Conservation (phyloP, 2,888 invertebrate genomes). For the Halictus ligatus region DNA sequence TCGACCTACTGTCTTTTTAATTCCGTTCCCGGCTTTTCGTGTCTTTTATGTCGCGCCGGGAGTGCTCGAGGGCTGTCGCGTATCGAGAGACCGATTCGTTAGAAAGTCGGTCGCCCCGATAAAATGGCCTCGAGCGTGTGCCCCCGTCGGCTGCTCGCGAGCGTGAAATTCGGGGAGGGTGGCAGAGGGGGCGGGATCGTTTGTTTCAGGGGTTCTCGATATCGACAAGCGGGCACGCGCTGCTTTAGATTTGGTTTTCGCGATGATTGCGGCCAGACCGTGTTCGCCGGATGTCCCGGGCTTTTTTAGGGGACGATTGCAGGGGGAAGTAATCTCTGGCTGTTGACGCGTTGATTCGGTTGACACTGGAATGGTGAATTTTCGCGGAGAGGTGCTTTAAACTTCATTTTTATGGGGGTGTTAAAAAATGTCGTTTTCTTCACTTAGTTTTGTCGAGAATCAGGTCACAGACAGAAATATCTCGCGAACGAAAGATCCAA, state of each 20-base stretch:
- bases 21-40: slow-evolving; percentile 51
- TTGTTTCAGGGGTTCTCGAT: slow-evolving; percentile 3
- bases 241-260: background rate
- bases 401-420: too few species aligned
- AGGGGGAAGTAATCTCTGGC: background rate
- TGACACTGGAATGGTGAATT: background rate
- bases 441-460: too few species aligned
- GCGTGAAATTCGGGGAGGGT: slow-evolving; percentile 21
- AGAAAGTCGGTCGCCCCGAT: slow-evolving; percentile 50
- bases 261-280: background rate
- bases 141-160: background rate
- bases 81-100: slow-evolving; percentile 59
- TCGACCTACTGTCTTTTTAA: slow-evolving; percentile 57
- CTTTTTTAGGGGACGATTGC: background rate
- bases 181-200: background rate
- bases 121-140: slow-evolving; percentile 31
- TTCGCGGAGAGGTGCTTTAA: too few species aligned
- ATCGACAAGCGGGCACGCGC: background rate
- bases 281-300: background rate
- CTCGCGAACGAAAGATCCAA: too few species aligned
- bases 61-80: slow-evolving; percentile 50
- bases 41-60: slow-evolving; percentile 47
- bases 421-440: too few species aligned
- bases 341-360: background rate
- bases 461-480: background rate